Base-by-base conservation (phyloP, 2,113 vertebrate species). In the Zingel zingel region DNA sequence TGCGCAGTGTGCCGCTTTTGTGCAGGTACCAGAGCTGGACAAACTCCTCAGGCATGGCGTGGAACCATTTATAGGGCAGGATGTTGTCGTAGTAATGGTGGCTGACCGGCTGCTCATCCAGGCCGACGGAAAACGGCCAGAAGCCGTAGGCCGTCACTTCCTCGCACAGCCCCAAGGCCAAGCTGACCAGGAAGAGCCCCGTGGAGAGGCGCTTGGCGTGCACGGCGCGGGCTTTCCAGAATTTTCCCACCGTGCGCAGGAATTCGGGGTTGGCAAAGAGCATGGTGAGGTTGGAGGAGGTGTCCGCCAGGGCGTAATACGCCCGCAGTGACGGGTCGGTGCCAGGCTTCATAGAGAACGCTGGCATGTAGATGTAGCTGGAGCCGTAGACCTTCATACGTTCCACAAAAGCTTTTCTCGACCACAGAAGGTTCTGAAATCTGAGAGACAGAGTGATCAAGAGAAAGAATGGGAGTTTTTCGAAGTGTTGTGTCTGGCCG, bases 51-150 rank as follows among this genome's bases (percentile, higher is more conserved):
- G 98, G 97, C 98, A 99, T 99, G 85, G 98, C 96, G 0, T 99
- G 98, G 94, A 98, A 98, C 50, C 97, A 96, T 0, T 96, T 96
- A 70, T 95, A 95, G 0, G 98, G 98, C 90, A 97, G 91, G 62
- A 98, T 95, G 19, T 99, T 98, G 88, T 99, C 98, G 11, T 99
- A 99, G 93, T 99, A 99, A 53, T 99, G 98, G 66, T 99, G 98
- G 90, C 98, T 98, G 91, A 99, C 95, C 16, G 96, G 96, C 48
- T 85, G 93, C 71, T 96, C 94, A 0, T 90, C 95, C 89, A 98
- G 94, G 87, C 95, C 96, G 51, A 96, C 88, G 0, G 97, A 96
- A 90, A 99, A 99, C 0, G 98, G 98, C 98, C 98, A 99, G 93
- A 99, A 99, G 53, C 98, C 98, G 0, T 98, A 99, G 79, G 95